phyloP scores from a whole-genome alignment of 2,113 vertebrate genomes.

The Excalfactoria chinensis region DNA sequence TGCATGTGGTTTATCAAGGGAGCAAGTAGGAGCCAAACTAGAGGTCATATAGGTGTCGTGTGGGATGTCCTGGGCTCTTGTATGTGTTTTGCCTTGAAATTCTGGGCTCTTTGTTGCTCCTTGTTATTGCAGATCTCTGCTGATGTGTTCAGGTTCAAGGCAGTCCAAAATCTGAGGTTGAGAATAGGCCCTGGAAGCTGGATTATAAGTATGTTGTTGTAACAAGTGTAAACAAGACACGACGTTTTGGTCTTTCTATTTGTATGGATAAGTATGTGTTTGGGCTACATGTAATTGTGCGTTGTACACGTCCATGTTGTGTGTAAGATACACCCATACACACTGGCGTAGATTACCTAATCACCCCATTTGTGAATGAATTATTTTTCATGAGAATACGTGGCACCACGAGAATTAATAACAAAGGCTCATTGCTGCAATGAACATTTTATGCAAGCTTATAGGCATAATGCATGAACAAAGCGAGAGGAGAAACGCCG shows the following conservation, averaged over 20 bases:
- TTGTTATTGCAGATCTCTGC: background rate
- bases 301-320: background rate
- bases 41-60: fast-evolving
- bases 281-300: background rate
- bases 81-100: background rate
- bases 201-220: background rate
- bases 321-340: background rate
- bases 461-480: conserved; percentile 59
- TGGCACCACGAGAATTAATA: conserved; percentile 69
- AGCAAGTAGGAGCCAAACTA: background rate
- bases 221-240: background rate
- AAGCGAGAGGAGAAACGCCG: conserved; percentile 47
- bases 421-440: conserved; percentile 60
- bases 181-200: background rate
- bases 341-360: conserved; percentile 23
- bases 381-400: conserved; percentile 42
- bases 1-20: background rate
- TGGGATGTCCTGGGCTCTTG: background rate
- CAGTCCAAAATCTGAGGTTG: background rate
- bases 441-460: conserved; percentile 64
- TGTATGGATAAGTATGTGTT: background rate
- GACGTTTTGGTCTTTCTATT: background rate
- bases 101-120: background rate
- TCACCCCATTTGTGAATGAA: conserved; percentile 49
- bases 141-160: background rate